Evolutionary conservation across 2,113 vertebrate genomes (phyloP).

Genomic region (Pelusios castaneus): DNA sequence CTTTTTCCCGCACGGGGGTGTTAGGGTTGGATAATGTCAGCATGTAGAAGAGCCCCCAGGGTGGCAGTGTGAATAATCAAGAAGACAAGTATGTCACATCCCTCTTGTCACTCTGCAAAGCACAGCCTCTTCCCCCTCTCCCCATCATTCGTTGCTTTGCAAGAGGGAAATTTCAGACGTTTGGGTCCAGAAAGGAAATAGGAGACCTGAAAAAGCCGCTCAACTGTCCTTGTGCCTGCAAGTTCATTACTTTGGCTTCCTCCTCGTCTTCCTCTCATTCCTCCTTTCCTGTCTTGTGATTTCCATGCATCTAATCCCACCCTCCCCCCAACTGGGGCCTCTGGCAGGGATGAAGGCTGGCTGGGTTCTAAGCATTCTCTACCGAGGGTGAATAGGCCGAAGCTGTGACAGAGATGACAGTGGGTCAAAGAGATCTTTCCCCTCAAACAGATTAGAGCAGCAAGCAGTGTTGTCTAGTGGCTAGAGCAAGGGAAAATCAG

Average conservation of each 20-base stretch:
- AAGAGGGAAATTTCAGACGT: neutral
- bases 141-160: neutral
- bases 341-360: neutral
- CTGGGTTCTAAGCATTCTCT: neutral
- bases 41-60: neutral
- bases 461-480: neutral
- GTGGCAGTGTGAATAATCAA: neutral
- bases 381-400: neutral
- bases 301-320: neutral
- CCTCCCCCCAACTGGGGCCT: neutral
- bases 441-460: neutral
- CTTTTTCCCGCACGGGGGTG: neutral
- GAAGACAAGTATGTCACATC: conserved; percentile 8
- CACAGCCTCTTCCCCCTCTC: neutral
- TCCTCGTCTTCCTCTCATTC: neutral
- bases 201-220: neutral
- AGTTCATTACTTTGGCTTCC: neutral
- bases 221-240: neutral
- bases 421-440: neutral
- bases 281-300: neutral
- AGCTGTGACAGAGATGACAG: neutral
- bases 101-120: neutral
- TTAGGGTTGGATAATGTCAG: neutral
- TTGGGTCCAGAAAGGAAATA: neutral
- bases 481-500: neutral